Evolutionary conservation across 1,140 invertebrate genomes (phyloP), one percentile per base, ranked within the genome.

Genomic region (Cydia pomonella): DNA sequence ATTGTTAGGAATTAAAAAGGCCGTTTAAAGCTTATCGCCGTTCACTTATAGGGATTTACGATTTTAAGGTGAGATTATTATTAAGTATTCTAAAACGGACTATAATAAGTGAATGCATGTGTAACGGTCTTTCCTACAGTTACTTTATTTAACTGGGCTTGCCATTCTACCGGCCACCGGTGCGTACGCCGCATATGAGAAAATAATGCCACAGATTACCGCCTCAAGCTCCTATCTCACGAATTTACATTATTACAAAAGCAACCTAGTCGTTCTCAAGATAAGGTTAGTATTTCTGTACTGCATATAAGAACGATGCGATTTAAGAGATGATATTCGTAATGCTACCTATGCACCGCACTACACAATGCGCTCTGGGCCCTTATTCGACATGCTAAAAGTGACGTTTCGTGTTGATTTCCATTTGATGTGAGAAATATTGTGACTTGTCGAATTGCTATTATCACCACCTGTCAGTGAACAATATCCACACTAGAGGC

Each of bases 41-140:
- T n/a, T n/a, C n/a, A n/a, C n/a, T n/a, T n/a, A n/a, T n/a, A n/a
- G n/a, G 47, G 4, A 53, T 53, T 21, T 18, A 18, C 16, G 44
- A 47, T 16, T 16, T 47, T 13, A 47, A 4, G 44, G 44, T 47
- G 13, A 47, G 9, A 47, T 47, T 16, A 47, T 47, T 47, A 21
- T 5, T 62, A 23, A n/a, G 27, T 29, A 5, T 66, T 12, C 63
- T 29, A 66, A 66, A 66, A 66, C 63, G 27, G 27, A 29, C 27
- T 66, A 59, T 53, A 21, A 75, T 76, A 78, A 76, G 76, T 72
- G 75, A 59, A 64, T 75, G 72, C 79, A 53, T 76, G 62, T 62
- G 71, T 85, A 85, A 86, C 84, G 80, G 84, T 81, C 72, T 74
- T 73, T 50, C 63, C 73, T 80, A 84, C 85, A 84, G 82, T 82